Evolutionary conservation across 2,888 invertebrate species (phyloP), one percentile per base, ranked within the genome.

Genomic region (Elegia similella): DNA sequence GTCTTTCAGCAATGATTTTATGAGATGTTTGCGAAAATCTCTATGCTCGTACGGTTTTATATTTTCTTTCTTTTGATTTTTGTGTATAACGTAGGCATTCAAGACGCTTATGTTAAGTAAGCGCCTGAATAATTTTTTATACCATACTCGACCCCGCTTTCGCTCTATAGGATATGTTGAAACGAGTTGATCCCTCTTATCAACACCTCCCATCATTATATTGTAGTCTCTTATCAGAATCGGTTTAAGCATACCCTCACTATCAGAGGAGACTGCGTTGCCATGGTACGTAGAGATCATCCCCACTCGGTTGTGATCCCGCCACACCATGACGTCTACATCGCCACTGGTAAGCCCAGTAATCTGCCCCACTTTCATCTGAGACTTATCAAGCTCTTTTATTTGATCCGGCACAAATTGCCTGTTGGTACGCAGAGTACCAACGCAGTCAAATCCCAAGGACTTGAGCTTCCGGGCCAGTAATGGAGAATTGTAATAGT

Each of bases 11-110:
- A 32, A 32, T 1, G 1, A 1, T 32, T 32, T 32, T 2, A 32
- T 32, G 7, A 32, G 32, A 32, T 32, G 7, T 8, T 32, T 7
- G 1, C 32, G 7, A 32, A 32, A 32, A 8, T 32, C 32, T 6
- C 32, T 32, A 32, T 32, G 32, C 7, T 32, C 32, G n/a, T n/a
- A n/a, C n/a, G n/a, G n/a, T n/a, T n/a, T n/a, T 8, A 32, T 32
- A 2, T 7, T 8, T 8, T 32, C 8, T 1, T 32, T 32, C 8
- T 7, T 32, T 1, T 2, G 1, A 8, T 32, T 32, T 43, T 44
- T 16, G 53, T 13, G 56, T 57, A 15, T 29, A 15, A 56, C 63
- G 48, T 61, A 42, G 6, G 6, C 0, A 1, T 0, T 44, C 2
- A 44, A 17, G 16, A 44, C 44, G 16, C 44, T 44, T 17, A 16